Conservation (phyloP, 30 jellyfish, hydroid and myxozoan genomes). For the Mastigias papua region DNA sequence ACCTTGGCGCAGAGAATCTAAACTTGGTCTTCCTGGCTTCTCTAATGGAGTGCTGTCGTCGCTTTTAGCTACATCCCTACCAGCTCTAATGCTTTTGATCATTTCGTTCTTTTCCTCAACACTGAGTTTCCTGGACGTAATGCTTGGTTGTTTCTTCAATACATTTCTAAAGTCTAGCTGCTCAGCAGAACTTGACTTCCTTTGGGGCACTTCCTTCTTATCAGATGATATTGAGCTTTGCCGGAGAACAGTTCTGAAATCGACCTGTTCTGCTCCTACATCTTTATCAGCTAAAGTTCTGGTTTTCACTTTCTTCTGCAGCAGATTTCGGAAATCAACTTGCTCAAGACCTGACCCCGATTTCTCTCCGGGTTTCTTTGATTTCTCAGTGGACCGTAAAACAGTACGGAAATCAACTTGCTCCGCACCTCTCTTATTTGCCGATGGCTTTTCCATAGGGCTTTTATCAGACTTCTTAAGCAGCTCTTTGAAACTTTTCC, state of each 20-base stretch:
- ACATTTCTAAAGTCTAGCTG: slow-evolving; percentile 94
- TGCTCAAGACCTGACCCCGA: slow-evolving; percentile 81
- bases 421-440: slow-evolving; percentile 79
- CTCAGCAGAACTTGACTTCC: slow-evolving; percentile 75
- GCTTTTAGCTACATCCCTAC: slow-evolving; percentile 3
- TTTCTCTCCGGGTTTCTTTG: slow-evolving; percentile 37
- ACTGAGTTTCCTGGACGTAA: slow-evolving; percentile 56
- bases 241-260: slow-evolving; percentile 89
- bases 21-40: slow-evolving; percentile 58
- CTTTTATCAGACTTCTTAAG: slow-evolving; percentile 71
- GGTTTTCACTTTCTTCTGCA: slow-evolving; percentile 79
- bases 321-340: slow-evolving; percentile 88
- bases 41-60: slow-evolving; percentile 14
- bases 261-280: slow-evolving; percentile 90
- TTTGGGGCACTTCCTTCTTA: slow-evolving; percentile 64
- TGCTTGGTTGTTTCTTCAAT: slow-evolving; percentile 76
- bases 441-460: slow-evolving; percentile 11
- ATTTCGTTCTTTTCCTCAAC: slow-evolving; percentile 52
- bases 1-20: slow-evolving; percentile 55
- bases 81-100: slow-evolving; percentile 38
- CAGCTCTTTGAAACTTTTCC: slow-evolving; percentile 85
- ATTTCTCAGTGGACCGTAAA: slow-evolving; percentile 68
- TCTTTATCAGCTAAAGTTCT: slow-evolving; percentile 80
- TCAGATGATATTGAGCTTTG: slow-evolving; percentile 66
- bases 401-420: slow-evolving; percentile 95